Base-by-base conservation (phyloP, 2,888 invertebrate species). In the Drosophila paucipuncta region DNA sequence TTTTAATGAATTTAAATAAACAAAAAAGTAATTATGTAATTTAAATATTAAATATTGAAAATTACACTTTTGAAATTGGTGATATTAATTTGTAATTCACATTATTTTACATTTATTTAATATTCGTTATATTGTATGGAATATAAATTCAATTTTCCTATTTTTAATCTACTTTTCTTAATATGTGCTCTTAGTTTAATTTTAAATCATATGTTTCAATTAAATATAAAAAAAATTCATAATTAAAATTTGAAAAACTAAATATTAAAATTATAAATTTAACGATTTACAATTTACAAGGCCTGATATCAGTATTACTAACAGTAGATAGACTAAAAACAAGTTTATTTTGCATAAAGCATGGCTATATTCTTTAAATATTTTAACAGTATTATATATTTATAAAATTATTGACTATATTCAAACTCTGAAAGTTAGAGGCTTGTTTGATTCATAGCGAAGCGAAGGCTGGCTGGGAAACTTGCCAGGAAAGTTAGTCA, bases 141-240 rank as follows among this genome's bases (percentile, higher is more conserved):
- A 13, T 13, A 7, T 47, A 47, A 22, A 7, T 47, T 47, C 0
- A 13, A 47, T 13, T 22, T 47, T 13, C 0, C 22, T 18, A 10
- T 7, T 22, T 22, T 13, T 7, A 7, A 47, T 4, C 0, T 43
- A 1, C 11, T n/a, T n/a, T n/a, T n/a, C 1, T 43, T n/a, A n/a
- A 43, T 11, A 43, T 6, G 0, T 11, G 41, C 5, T 11, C 5
- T 43, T n/a, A 1, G 0, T 1, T n/a, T 6, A 43, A n/a, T 43
- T 43, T 43, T 11, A 43, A n/a, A 43, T n/a, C n/a, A 5, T 0
- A 4, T n/a, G 5, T n/a, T 41, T n/a, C 2, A n/a, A n/a, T 41
- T 2, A 11, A 11, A 11, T 41, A 0, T 9, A n/a, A 3, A 22
- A 43, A n/a, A 22, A 3, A 1, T 1, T n/a, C 0, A 6, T 13